These are phyloP conservation scores for Oedothorax gibbosus DNA, from an alignment of 1,140 invertebrate genomes.

Conservation along the genomic window DNA sequence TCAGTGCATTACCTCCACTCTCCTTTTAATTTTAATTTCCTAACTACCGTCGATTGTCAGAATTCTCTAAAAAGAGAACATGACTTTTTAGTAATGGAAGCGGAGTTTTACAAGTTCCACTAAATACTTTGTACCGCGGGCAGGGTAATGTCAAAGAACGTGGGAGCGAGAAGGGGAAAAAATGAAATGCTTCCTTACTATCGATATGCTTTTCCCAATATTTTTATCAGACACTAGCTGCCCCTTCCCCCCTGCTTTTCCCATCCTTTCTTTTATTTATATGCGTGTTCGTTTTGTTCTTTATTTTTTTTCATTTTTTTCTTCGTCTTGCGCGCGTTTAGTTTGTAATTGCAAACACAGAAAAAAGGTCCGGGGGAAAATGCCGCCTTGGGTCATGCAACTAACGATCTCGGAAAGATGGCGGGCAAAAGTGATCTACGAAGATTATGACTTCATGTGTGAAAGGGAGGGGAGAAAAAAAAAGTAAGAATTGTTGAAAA, in stretches of 20 bases:
- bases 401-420: conserved; percentile 57
- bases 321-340: conserved; percentile 11
- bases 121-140: conserved; percentile 49
- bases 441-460: conserved; percentile 38
- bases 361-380: conserved; percentile 23
- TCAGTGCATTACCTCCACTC: conserved; percentile 14
- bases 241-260: not conserved
- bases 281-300: conserved; percentile 29
- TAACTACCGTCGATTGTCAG: conserved; percentile 23
- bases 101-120: conserved; percentile 41
- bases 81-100: conserved; percentile 50
- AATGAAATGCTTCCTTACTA: conserved; percentile 39
- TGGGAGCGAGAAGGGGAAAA: not conserved
- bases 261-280: conserved; percentile 50
- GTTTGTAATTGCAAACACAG: conserved; percentile 60
- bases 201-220: conserved; percentile 57
- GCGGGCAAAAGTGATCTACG: conserved; percentile 58
- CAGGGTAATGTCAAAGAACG: conserved; percentile 39
- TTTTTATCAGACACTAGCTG: conserved; percentile 42
- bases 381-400: conserved; percentile 55
- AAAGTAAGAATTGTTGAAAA: not conserved
- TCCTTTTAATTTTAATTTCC: conserved; percentile 45
- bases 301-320: conserved; percentile 24
- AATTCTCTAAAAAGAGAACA: conserved; percentile 44
- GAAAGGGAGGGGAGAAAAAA: conserved; percentile 26